Base-by-base conservation (phyloP, 1,140 invertebrate genomes). In the Drosophila lowei region DNA sequence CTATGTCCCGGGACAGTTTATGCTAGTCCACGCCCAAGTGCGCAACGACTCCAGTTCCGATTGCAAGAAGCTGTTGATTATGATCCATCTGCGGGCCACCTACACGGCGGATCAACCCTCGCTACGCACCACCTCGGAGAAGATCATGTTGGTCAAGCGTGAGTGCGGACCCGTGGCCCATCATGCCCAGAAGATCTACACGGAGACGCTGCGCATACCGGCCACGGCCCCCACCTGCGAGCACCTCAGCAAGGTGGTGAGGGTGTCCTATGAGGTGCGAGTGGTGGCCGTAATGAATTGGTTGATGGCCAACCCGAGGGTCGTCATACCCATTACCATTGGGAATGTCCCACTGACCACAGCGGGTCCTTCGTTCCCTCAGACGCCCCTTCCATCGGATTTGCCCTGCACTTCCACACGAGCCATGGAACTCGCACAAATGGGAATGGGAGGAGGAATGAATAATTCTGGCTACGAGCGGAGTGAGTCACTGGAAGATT, bases 41-140 rank as follows among this genome's bases (percentile, higher is more conserved):
- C 60, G 62, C 48, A 91, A 91, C 50, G 85, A 91, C 43, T 93
- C 93, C 3, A 92, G 91, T 68, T 79, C 93, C 25, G 84, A 89
- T 21, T 92, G 94, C 41, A 81, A 92, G 7, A 90, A 76, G 25
- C 71, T 94, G 0, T 91, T 92, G 63, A 90, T 91, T 7, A 79
- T 76, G 72, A 81, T 95, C 1, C 86, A 89, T 49, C 92, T 93
- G 60, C 59, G 81, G 54, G 92, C 92, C 70, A 88, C 71, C 6
- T 90, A 90, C 58, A 90, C 72, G 7, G 79, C 83, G 13, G 93
- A 93, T 46, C 93, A 91, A 6, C 94, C 95, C 6, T 88, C 90
- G 6, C 84, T 91, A 9, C 92, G 60, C 25, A 78, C 75, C 25
- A 70, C 74, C 8, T 77, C 80, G 8, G 90, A 91, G 52, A 91